These are phyloP conservation scores for Hydropsyche tenuis DNA, from an alignment of 1,140 invertebrate genomes.

Conservation along the genomic window DNA sequence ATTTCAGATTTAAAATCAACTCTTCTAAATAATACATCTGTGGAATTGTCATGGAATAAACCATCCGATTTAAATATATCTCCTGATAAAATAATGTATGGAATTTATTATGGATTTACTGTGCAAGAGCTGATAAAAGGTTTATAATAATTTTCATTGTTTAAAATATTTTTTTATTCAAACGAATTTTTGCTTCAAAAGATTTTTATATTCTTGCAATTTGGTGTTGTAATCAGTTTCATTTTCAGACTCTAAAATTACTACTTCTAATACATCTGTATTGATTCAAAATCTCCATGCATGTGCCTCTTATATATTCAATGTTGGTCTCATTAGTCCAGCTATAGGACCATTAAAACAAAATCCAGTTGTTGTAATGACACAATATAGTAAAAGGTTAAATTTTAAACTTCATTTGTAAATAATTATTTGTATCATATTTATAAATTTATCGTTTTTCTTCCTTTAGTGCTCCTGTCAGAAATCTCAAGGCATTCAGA, in stretches of 20 bases:
- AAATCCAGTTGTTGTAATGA: conserved; percentile 63
- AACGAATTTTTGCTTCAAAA: conserved; percentile 29
- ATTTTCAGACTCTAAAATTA: conserved; percentile 61
- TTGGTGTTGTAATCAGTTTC: conserved; percentile 45
- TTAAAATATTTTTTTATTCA: no score
- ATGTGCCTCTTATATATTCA: conserved; percentile 77
- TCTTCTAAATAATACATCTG: conserved; percentile 66
- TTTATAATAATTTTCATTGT: conserved; percentile 51
- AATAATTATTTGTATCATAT: conserved; percentile 23
- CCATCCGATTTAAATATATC: conserved; percentile 61
- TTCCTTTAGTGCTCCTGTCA: conserved; percentile 56
- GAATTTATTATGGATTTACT: conserved; percentile 68
- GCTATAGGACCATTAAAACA: conserved; percentile 70
- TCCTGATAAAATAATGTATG: conserved; percentile 68
- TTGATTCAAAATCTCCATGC: conserved; percentile 69
- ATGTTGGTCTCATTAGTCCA: conserved; percentile 71
- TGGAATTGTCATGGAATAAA: conserved; percentile 70
- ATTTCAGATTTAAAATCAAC: conserved; percentile 61
- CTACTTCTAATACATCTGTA: conserved; percentile 66
- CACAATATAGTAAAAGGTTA: conserved; percentile 67
- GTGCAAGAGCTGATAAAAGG: conserved; percentile 61
- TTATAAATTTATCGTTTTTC: conserved; percentile 1
- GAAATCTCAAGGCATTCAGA: conserved; percentile 55
- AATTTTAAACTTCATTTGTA: background rate
- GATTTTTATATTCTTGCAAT: conserved; percentile 30